Conservation (phyloP, 2,113 vertebrate species). For the Prolemur simus region DNA sequence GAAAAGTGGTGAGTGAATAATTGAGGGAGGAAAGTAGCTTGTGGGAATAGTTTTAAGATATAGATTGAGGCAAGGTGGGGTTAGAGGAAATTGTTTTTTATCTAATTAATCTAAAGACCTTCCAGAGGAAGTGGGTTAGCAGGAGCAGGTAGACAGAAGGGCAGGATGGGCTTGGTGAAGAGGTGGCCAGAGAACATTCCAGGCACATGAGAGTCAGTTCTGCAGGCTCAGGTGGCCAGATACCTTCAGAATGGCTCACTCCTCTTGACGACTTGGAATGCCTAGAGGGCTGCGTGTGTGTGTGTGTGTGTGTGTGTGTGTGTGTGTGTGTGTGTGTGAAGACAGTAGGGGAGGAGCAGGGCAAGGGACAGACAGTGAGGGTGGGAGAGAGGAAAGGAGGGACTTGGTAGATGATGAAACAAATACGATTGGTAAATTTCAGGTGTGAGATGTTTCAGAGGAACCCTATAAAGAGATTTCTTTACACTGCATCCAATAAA, state of each 20-base stretch:
- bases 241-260: not conserved
- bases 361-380: not conserved
- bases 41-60: not conserved
- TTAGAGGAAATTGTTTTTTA: not conserved
- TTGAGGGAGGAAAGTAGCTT: not conserved
- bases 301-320: not conserved
- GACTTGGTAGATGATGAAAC: not conserved
- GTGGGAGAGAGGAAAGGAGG: not conserved
- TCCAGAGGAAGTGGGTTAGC: constrained; percentile 22
- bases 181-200: constrained; percentile 8
- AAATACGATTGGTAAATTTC: not conserved
- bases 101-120: constrained; percentile 6
- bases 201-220: not conserved
- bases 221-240: not conserved
- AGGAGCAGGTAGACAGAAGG: not conserved
- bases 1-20: constrained; percentile 7
- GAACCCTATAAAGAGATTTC: not conserved
- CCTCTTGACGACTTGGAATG: not conserved
- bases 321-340: not conserved
- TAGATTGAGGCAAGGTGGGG: not conserved
- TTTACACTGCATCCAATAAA: not conserved
- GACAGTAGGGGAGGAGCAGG: not conserved
- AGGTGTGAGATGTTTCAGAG: not conserved
- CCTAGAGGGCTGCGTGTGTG: not conserved
- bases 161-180: not conserved